These are phyloP conservation scores for Macrocentrus cingulum DNA, from an alignment of 1,140 invertebrate genomes.

Conservation along the genomic window DNA sequence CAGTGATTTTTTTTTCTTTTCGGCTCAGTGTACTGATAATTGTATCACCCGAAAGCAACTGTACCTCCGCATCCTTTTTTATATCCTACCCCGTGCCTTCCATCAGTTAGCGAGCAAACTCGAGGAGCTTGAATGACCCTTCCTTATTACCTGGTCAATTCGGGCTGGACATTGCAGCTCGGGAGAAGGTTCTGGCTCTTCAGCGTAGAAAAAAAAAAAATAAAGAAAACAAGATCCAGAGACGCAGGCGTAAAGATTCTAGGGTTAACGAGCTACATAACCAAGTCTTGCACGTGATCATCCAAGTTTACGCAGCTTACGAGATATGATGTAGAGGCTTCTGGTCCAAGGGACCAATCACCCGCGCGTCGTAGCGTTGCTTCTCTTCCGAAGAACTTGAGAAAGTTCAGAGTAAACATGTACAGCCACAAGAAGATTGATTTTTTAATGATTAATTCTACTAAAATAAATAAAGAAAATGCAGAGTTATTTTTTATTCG, in stretches of 20 bases:
- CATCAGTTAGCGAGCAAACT: slow-evolving; percentile 39
- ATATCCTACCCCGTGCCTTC: slow-evolving; percentile 60
- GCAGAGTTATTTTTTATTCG: too few species aligned
- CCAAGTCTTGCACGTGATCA: background rate
- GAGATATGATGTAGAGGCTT: slow-evolving; percentile 24
- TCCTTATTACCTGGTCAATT: slow-evolving; percentile 3
- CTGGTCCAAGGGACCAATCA: slow-evolving; percentile 29
- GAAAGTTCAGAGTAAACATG: slow-evolving; percentile 4
- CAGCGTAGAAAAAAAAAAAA: background rate
- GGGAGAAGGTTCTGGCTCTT: too few species aligned
- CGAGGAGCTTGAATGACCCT: background rate
- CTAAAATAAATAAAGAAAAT: too few species aligned
- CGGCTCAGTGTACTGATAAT: too few species aligned
- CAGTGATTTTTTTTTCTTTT: too few species aligned
- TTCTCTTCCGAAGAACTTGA: slow-evolving; percentile 20
- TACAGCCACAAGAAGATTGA: background rate
- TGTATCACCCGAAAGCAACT: slow-evolving; percentile 16
- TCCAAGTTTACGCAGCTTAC: slow-evolving; percentile 11
- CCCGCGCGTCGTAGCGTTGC: slow-evolving; percentile 19
- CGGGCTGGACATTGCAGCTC: background rate
- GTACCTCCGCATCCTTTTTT: slow-evolving; percentile 37
- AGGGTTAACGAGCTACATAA: background rate
- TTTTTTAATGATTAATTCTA: too few species aligned
- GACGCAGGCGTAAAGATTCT: background rate
- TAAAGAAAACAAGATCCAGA: background rate